Conservation (phyloP, 1,140 invertebrate genomes). For the Diabrotica undecimpunctata region DNA sequence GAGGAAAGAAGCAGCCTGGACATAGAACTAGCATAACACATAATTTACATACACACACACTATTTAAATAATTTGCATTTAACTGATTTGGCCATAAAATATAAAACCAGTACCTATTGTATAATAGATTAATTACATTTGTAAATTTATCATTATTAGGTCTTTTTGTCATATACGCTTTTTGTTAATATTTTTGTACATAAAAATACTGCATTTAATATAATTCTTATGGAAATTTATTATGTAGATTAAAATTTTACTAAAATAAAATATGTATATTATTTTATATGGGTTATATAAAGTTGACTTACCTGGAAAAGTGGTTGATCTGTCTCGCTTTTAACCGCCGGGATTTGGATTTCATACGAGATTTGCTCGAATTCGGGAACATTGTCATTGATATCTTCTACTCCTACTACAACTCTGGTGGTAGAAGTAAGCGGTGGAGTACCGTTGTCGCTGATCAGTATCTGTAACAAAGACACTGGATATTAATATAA, state of each 20-base stretch:
- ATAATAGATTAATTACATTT: too few relatives aligned
- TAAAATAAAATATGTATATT: background rate
- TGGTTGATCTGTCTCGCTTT: constrained; percentile 52
- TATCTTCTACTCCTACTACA: constrained; percentile 74
- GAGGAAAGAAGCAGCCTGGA: too few relatives aligned
- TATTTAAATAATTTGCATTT: too few relatives aligned
- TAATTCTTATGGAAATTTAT: constrained; percentile 1
- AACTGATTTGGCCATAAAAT: too few relatives aligned
- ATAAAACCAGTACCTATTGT: too few relatives aligned
- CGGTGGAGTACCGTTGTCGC: constrained; percentile 71
- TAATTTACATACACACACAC: too few relatives aligned
- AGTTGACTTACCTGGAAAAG: constrained; percentile 58
- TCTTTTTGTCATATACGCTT: too few relatives aligned
- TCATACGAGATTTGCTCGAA: constrained; percentile 81
- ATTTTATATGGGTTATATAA: too few relatives aligned
- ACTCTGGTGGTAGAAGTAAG: constrained; percentile 81
- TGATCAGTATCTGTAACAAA: constrained; percentile 63
- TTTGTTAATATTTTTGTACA: too few relatives aligned
- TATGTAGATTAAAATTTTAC: constrained; percentile 4
- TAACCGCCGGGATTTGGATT: constrained; percentile 68
- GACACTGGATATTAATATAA: background rate
- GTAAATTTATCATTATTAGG: too few relatives aligned
- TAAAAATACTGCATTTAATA: too few relatives aligned
- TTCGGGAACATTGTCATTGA: constrained; percentile 80
- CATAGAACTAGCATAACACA: too few relatives aligned